Conservation (phyloP, 2,113 vertebrate genomes). For the Saccopteryx bilineata region DNA sequence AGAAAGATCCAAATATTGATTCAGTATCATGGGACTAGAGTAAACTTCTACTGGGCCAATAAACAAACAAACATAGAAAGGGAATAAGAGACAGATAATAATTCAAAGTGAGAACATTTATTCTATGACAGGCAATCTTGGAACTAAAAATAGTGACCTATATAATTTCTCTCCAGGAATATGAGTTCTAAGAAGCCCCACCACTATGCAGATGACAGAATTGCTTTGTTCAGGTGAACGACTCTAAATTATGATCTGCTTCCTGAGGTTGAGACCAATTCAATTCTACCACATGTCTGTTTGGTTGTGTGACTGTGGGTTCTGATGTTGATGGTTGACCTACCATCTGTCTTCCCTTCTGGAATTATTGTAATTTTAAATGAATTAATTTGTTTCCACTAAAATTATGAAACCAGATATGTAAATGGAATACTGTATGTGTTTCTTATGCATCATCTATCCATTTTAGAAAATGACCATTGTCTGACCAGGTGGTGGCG, state of each 20-base stretch:
- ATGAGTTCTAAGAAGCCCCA: not conserved
- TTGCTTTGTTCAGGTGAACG: not conserved
- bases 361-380: not conserved
- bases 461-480: not conserved
- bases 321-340: not conserved
- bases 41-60: not conserved
- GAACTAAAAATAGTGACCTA: not conserved
- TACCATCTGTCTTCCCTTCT: not conserved
- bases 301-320: not conserved
- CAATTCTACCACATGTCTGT: not conserved
- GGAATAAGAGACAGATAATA: not conserved
- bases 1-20: not conserved
- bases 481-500: too few relatives aligned
- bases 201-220: not conserved
- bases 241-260: not conserved
- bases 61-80: not conserved
- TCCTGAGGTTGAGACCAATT: not conserved
- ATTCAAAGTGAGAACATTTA: not conserved
- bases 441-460: not conserved
- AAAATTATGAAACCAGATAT: not conserved
- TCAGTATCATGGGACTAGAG: not conserved
- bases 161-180: not conserved
- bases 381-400: not conserved
- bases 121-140: not conserved
- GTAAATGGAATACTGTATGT: too few relatives aligned